Evolutionary conservation across 2,113 vertebrate species (phyloP), one percentile per base, ranked within the genome.

Genomic region (Microcebus ravelobensis): DNA sequence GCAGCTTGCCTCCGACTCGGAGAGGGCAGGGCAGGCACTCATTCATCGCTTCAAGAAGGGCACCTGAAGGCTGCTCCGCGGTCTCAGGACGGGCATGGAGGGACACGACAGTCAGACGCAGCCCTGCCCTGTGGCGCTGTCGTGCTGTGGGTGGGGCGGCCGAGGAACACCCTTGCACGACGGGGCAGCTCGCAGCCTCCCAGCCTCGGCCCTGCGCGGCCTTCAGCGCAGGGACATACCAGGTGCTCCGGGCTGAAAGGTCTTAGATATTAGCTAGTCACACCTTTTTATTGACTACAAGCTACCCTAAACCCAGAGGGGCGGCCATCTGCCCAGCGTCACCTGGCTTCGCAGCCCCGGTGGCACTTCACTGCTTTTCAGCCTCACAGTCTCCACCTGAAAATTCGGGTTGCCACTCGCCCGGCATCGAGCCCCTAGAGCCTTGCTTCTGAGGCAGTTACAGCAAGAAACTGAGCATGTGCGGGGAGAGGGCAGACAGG

Each of bases 1-100:
- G 77, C n/a, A 73, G 36, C 48, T 77, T 92, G 45, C 80, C 23
- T 90, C 86, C 79, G 63, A 68, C n/a, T 94, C 59, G 88, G 50
- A 90, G 13, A 70, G 25, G 61, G 3, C n/a, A 27, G 21, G 82
- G 71, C 20, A 39, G 5, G 18, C 1, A 29, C 39, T 29, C 42
- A 57, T 59, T 76, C 34, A 65, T 57, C 50, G 29, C 83, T 79
- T 68, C 45, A 6, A 18, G 27, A 82, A n/a, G 14, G 9, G 5
- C 52, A 12, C 80, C 23, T 77, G 81, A 55, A 65, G 36, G 6
- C 36, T 59, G 25, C 61, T 36, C 3, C 27, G 23, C n/a, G 52
- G 59, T 52, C 17, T 61, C 3, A 0, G 77, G 48, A 73, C 71
- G 27, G 18, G 31, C 50, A n/a, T 17, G 29, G 50, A 52, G 9